Conservation (phyloP, 2,888 invertebrate species). For the Drosophila neonasuta region DNA sequence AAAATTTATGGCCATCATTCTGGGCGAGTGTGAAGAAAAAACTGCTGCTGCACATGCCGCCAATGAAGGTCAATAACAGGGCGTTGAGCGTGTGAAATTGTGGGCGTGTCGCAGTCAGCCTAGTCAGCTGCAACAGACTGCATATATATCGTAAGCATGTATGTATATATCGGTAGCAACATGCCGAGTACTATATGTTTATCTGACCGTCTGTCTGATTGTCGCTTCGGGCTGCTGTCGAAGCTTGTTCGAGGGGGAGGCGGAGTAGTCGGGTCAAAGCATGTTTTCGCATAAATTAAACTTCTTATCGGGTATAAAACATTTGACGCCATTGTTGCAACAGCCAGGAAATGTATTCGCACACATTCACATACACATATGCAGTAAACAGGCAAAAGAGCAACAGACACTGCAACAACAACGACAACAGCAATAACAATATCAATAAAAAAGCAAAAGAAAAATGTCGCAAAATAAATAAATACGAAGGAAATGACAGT, state of each 20-base stretch:
- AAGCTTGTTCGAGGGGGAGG: too few relatives aligned
- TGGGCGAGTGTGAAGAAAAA: constrained; percentile 50
- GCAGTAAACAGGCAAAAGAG: constrained; percentile 36
- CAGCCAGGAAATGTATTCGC: constrained; percentile 55
- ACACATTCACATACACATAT: not conserved
- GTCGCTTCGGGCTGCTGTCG: constrained; percentile 29
- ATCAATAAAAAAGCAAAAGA: constrained; percentile 33
- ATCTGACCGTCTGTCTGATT: constrained; percentile 48
- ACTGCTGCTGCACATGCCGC: constrained; percentile 36
- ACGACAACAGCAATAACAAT: constrained; percentile 22
- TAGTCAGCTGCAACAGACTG: constrained; percentile 35
- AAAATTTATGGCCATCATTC: constrained; percentile 63
- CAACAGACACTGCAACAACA: constrained; percentile 10
- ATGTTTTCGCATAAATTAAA: constrained; percentile 80
- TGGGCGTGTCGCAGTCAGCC: constrained; percentile 53
- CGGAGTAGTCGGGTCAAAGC: constrained; percentile 59
- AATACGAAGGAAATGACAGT: constrained; percentile 58
- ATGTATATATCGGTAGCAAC: not conserved
- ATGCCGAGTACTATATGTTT: constrained; percentile 41
- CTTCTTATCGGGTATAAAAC: constrained; percentile 77
- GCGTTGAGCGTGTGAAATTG: constrained; percentile 55
- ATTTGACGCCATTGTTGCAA: constrained; percentile 69
- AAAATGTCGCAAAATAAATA: constrained; percentile 59
- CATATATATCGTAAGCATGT: too few relatives aligned
- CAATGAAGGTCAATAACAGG: constrained; percentile 68